These are phyloP conservation scores for Ophion ventricosus DNA, from an alignment of 2,888 invertebrate genomes.

Conservation along the genomic window DNA sequence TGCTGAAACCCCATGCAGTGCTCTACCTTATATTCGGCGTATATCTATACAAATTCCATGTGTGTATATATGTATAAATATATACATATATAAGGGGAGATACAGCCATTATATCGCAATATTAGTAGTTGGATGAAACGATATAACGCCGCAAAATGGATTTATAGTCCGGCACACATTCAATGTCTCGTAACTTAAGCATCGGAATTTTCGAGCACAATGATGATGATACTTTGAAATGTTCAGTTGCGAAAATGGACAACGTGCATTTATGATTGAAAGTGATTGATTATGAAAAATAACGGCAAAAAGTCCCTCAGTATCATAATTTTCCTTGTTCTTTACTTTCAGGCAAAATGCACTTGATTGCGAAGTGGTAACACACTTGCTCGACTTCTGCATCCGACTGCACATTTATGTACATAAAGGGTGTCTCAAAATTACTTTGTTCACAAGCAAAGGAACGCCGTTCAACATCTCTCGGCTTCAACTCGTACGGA, in stretches of 20 bases:
- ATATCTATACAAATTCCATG: too few relatives aligned
- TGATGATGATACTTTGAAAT: conserved; percentile 42
- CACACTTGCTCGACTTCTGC: neutral
- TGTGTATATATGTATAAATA: conserved; percentile 20
- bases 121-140: conserved; percentile 37
- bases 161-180: conserved; percentile 48
- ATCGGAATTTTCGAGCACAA: conserved; percentile 28
- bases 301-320: neutral
- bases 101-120: neutral
- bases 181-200: conserved; percentile 47
- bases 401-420: neutral
- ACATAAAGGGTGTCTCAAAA: too few relatives aligned
- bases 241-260: conserved; percentile 51
- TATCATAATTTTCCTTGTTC: neutral
- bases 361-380: conserved; percentile 9
- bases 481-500: too few relatives aligned
- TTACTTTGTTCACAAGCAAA: too few relatives aligned
- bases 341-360: neutral
- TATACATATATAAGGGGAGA: neutral
- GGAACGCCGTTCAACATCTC: too few relatives aligned
- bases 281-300: neutral
- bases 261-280: neutral
- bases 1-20: conserved; percentile 39
- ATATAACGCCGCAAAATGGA: conserved; percentile 46
- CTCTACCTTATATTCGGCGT: neutral